phyloP scores from a whole-genome alignment of 2,888 invertebrate genomes.

The Drosophila percnosoma region DNA sequence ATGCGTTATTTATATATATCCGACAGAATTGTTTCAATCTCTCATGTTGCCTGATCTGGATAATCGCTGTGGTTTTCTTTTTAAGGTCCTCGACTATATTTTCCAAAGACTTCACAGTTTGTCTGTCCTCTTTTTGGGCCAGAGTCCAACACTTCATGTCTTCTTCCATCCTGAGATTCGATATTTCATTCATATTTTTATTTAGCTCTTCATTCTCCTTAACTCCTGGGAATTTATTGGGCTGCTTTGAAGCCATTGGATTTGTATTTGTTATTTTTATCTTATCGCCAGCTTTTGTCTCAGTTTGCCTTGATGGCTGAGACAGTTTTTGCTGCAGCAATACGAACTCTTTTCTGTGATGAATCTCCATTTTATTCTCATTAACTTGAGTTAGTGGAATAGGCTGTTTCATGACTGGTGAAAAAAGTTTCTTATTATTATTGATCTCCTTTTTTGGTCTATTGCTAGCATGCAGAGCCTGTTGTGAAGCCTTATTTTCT shows the following conservation, averaged over 20 bases:
- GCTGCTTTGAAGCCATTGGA: neutral
- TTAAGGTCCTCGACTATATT: neutral
- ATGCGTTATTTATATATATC: neutral
- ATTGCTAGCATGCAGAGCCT: slow-evolving; percentile 8
- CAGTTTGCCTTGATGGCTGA: neutral
- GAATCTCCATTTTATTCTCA: neutral
- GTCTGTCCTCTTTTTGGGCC: neutral
- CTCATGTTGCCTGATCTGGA: neutral
- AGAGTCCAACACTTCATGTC: neutral
- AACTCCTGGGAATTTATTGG: neutral
- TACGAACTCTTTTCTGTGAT: neutral
- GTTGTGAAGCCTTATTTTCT: neutral
- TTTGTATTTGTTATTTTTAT: neutral
- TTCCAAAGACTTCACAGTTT: neutral
- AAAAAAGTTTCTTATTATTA: neutral
- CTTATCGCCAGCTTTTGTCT: neutral
- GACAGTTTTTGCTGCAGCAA: no score
- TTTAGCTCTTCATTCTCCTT: neutral
- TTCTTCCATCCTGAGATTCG: neutral
- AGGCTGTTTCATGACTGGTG: neutral
- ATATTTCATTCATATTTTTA: neutral
- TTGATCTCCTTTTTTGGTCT: neutral
- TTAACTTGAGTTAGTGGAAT: neutral
- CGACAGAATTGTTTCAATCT: neutral
- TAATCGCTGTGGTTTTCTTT: neutral